Evolutionary conservation across 2,113 vertebrate genomes (phyloP), one percentile per base, ranked within the genome.

Genomic region (Crotalus tigris): DNA sequence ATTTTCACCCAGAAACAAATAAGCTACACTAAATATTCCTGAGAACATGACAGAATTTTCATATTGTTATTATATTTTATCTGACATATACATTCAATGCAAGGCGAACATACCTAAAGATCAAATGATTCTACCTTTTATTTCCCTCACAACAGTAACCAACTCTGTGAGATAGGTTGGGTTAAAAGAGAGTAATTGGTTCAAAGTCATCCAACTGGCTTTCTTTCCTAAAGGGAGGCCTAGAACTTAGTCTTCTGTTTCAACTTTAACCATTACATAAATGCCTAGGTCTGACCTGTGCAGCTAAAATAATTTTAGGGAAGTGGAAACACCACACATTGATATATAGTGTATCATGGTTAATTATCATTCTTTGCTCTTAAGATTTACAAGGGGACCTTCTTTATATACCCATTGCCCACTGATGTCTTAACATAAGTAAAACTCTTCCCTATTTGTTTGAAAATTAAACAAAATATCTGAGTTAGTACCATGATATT

Each of bases 381-480:
- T 44, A 96, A 95, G 95, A 94, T 94, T 92, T 93, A 95, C 0
- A 91, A 94, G 86, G 49, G 1, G 44, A 87, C 19, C 57, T 81
- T 95, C 46, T 51, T 96, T 94, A 17, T 49, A 46, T 3, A 29
- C 9, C 11, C 23, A 17, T 55, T 1, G 2, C 26, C 29, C 21
- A 53, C 89, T 90, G 61, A 95, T 95, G 92, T 92, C 94, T 94
- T 85, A 93, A 92, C 93, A 92, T 95, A 95, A 95, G 92, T 96
- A 95, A 93, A 87, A 92, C 94, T 92, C 94, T 97, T 97, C 96
- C 95, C 95, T 94, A 94, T 87, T 89, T 94, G 92, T 87, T 49
- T 93, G 91, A 89, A 69, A 85, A 95, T 95, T 94, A 96, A 96
- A 96, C 96, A 93, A 95, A 92, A 0, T 93, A 88, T 87, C 91